A percentile compares a stretch with the other conserved stretches of the same genome.
Conservation (phyloP, 2,888 invertebrate species). For the Tortricodes alternella region DNA sequence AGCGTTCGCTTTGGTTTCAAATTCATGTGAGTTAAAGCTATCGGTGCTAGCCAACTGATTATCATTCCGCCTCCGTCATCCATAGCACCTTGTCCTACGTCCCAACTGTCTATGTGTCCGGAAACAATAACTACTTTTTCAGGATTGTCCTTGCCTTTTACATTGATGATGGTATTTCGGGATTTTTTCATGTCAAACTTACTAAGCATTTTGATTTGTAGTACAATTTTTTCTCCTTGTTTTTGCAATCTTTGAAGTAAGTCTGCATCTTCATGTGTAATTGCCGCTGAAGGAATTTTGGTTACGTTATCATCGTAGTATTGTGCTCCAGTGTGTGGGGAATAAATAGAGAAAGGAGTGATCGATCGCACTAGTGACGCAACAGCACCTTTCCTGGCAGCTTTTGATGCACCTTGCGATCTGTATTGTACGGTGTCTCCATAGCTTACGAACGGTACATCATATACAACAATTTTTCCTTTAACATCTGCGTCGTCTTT, state of each 20-base stretch:
- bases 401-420: conserved; percentile 84
- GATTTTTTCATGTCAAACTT: conserved; percentile 82
- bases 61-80: conserved; percentile 93
- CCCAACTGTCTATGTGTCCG: conserved; percentile 94
- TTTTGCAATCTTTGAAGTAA: conserved; percentile 85
- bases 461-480: conserved; percentile 90
- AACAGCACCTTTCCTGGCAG: conserved; percentile 87
- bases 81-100: conserved; percentile 95
- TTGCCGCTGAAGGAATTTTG: conserved; percentile 87
- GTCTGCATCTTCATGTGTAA: conserved; percentile 90
- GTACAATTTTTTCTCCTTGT: conserved; percentile 64
- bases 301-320: conserved; percentile 79
- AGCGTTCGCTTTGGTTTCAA: conserved; percentile 88
- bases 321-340: conserved; percentile 89
- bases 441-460: conserved; percentile 85
- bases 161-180: conserved; percentile 88
- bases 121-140: conserved; percentile 87
- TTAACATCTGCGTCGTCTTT: conserved; percentile 71
- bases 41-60: conserved; percentile 89
- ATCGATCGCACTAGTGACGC: conserved; percentile 88
- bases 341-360: conserved; percentile 88
- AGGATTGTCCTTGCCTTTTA: conserved; percentile 74
- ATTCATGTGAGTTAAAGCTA: conserved; percentile 84
- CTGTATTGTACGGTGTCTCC: conserved; percentile 86
- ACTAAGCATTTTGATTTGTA: conserved; percentile 85